These are phyloP conservation scores for Neolamprologus modestus DNA, from an alignment of 2,113 vertebrate species.

Conservation along the genomic window DNA sequence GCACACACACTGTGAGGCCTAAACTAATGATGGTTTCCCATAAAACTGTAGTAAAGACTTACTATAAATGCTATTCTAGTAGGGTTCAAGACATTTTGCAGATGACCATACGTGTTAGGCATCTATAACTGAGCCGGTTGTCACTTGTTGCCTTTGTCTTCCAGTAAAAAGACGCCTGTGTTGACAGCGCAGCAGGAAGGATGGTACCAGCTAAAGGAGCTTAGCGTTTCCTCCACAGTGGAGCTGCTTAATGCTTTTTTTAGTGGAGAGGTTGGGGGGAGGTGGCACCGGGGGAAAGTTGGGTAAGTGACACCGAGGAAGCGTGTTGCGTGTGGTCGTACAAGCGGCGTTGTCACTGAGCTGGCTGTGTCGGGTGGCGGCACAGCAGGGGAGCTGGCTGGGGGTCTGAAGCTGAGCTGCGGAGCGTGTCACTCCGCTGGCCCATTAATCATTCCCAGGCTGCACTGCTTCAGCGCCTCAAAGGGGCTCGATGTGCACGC, in stretches of 20 bases:
- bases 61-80: neutral
- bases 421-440: conserved; percentile 53
- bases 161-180: conserved; percentile 19
- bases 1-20: neutral
- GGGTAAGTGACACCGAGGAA: conserved; percentile 38
- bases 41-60: neutral
- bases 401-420: conserved; percentile 43
- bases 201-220: conserved; percentile 36
- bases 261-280: neutral
- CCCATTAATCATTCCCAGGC: conserved; percentile 63
- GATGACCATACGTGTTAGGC: neutral
- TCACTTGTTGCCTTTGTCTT: conserved; percentile 20
- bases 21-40: neutral
- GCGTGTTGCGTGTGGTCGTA: conserved; percentile 29
- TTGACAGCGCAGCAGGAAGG: conserved; percentile 39
- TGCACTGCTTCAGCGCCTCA: conserved; percentile 34
- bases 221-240: conserved; percentile 14
- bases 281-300: neutral
- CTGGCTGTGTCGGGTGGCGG: conserved; percentile 45
- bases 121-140: conserved; percentile 13
- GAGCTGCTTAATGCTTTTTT: conserved; percentile 18
- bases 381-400: conserved; percentile 51
- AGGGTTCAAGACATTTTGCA: neutral
- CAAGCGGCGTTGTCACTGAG: conserved; percentile 32
- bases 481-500: conserved; percentile 39